These are phyloP conservation scores for Bovichtus diacanthus DNA, from an alignment of 2,797 vertebrate genomes.

Conservation along the genomic window DNA sequence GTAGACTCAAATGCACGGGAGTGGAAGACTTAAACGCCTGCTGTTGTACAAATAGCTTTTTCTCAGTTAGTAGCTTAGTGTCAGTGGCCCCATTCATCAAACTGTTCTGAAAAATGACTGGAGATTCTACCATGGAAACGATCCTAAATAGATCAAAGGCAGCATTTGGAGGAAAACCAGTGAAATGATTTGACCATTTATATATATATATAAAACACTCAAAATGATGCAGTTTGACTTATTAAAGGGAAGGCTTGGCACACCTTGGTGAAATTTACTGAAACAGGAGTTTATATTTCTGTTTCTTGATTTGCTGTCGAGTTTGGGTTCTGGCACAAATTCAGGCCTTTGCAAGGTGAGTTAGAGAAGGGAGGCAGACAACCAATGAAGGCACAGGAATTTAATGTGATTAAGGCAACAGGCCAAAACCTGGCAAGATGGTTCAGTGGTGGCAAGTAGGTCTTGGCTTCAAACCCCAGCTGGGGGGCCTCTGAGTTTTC, in stretches of 20 bases:
- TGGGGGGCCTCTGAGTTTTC: neutral
- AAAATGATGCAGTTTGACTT: slow-evolving; percentile 14
- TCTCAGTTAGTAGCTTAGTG: slow-evolving; percentile 36
- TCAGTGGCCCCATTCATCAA: slow-evolving; percentile 59
- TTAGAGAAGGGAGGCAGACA: neutral
- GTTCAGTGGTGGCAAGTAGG: neutral
- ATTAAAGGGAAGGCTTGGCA: neutral
- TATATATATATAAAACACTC: slow-evolving; percentile 1
- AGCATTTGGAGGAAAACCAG: slow-evolving; percentile 16
- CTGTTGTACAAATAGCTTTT: slow-evolving; percentile 55
- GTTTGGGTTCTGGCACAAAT: neutral
- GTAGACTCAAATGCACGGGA: slow-evolving; percentile 31
- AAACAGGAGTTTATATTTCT: neutral
- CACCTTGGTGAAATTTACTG: neutral
- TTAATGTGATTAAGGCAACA: neutral
- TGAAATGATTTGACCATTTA: slow-evolving; percentile 14
- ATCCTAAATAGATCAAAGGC: slow-evolving; percentile 45
- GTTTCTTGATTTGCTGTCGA: neutral
- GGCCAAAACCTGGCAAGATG: neutral
- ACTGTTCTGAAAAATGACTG: slow-evolving; percentile 20
- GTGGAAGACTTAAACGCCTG: slow-evolving; percentile 44
- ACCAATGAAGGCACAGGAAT: neutral
- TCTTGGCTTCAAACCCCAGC: neutral
- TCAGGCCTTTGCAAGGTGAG: neutral
- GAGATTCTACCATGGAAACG: slow-evolving; percentile 20